Conservation (phyloP, 2,888 invertebrate species). For the Apodemia hepburni region DNA sequence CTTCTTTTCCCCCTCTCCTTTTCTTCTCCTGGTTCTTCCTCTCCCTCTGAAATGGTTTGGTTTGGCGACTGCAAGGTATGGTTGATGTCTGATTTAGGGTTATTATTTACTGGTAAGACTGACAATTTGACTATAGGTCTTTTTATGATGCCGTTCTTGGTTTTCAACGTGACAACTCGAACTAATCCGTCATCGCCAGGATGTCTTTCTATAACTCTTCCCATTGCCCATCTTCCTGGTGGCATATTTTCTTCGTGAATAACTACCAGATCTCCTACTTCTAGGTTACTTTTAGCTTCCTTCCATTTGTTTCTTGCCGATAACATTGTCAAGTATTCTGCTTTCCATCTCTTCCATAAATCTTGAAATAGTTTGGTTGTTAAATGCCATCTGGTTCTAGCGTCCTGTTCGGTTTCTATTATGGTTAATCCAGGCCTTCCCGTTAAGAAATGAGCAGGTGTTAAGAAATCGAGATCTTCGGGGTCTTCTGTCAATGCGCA, state of each 20-base stretch:
- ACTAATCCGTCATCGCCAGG: slow-evolving; percentile 11
- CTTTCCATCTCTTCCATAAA: slow-evolving; percentile 18
- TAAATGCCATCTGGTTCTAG: slow-evolving; percentile 25
- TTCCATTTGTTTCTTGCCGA: slow-evolving; percentile 15
- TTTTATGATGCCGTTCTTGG: slow-evolving; percentile 17
- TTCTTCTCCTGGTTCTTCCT: slow-evolving; percentile 4
- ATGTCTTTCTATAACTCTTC: too few species aligned
- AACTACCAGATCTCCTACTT: slow-evolving; percentile 22
- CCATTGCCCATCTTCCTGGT: too few species aligned
- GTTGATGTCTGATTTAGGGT: slow-evolving; percentile 15
- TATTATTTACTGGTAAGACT: slow-evolving; percentile 21
- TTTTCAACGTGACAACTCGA: slow-evolving; percentile 21
- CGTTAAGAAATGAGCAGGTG: slow-evolving; percentile 25
- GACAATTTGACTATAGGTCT: slow-evolving; percentile 23
- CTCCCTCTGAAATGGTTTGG: slow-evolving; percentile 5
- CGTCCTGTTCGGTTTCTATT: slow-evolving; percentile 23
- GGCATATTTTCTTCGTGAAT: too few species aligned
- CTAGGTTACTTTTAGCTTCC: slow-evolving; percentile 20
- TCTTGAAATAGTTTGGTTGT: slow-evolving; percentile 16
- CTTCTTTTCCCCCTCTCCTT: background rate
- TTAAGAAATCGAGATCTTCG: slow-evolving; percentile 19
- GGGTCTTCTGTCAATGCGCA: slow-evolving; percentile 19
- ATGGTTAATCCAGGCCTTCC: slow-evolving; percentile 17
- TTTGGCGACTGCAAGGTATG: slow-evolving; percentile 14
- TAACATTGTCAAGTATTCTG: slow-evolving; percentile 14